Evolutionary conservation across 2,888 invertebrate genomes (phyloP), one percentile per base, ranked within the genome.

Genomic region (Onthophagus sagittarius): DNA sequence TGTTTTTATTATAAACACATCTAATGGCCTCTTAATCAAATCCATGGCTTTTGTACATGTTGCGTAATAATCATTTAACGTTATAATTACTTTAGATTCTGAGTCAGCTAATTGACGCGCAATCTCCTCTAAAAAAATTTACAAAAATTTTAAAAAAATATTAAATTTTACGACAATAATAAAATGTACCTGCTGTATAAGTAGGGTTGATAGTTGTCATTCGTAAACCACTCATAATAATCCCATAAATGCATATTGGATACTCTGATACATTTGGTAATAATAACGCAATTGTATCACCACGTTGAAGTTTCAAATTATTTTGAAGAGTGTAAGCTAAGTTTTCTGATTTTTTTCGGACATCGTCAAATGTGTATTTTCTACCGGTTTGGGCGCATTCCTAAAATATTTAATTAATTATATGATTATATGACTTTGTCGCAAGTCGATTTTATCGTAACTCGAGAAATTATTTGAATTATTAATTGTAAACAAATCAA

Each of bases 211-310:
- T 87, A 0, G 93, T 91, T 0, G 94, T 93, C 2, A 92, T 88
- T 11, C 90, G 81, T 0, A 92, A 85, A 0, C 93, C 93, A 62
- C 93, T 94, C 79, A 91, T 90, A 53, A 92, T 79, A 33, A 89
- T 87, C 0, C 93, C 94, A 79, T 93, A 81, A 7, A 89, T 82
- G 0, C 90, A 88, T 9, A 94, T 85, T 0, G 91, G 89, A 80
- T 88, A 92, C 83, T 95, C 95, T 0, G 94, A 94, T 31, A 91
- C 80, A 82, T 95, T 95, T 0, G 94, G 93, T 72, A 94, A 81
- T 80, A 93, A 89, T 5, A 95, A 79, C 0, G 91, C 92, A 0
- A 94, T 83, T 0, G 91, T 88, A 79, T 94, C 92, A 0, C 91
- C 90, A 76, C 89, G 88, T 71, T 84, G 84, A 11, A 94, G 82